Conservation (phyloP, 2,113 vertebrate species). For the Prionailurus viverrinus region DNA sequence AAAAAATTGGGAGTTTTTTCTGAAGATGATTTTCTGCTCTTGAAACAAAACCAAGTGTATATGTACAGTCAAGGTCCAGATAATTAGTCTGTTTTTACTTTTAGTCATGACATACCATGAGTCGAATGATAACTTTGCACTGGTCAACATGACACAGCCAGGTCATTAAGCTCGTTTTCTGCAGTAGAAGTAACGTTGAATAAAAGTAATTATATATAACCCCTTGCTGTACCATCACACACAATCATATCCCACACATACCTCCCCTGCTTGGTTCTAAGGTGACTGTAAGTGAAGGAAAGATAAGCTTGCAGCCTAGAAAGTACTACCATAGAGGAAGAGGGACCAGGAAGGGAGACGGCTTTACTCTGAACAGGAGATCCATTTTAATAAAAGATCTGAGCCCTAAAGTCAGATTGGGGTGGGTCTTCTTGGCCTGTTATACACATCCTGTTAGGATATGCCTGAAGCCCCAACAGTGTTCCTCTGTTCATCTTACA, state of each 20-base stretch:
- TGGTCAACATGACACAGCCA: background rate
- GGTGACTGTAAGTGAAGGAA: background rate
- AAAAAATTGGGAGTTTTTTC: background rate
- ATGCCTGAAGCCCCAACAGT: fast-evolving
- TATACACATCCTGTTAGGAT: background rate
- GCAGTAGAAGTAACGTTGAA: background rate
- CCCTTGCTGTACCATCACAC: fast-evolving
- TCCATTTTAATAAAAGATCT: background rate
- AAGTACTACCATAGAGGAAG: background rate
- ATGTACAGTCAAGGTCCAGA: background rate
- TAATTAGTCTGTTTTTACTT: background rate
- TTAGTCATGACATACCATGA: background rate
- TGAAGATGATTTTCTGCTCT: background rate
- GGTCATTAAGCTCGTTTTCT: background rate
- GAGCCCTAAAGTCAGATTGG: background rate
- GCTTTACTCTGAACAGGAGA: background rate
- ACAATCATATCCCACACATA: background rate
- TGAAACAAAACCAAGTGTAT: background rate
- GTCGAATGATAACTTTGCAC: background rate
- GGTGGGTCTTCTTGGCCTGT: background rate
- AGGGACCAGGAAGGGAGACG: background rate
- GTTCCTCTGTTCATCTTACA: background rate
- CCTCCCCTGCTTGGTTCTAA: background rate
- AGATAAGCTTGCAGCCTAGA: background rate
- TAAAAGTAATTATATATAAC: background rate